Evolutionary conservation across 2,113 vertebrate genomes (phyloP).

Genomic region (Grus americana): DNA sequence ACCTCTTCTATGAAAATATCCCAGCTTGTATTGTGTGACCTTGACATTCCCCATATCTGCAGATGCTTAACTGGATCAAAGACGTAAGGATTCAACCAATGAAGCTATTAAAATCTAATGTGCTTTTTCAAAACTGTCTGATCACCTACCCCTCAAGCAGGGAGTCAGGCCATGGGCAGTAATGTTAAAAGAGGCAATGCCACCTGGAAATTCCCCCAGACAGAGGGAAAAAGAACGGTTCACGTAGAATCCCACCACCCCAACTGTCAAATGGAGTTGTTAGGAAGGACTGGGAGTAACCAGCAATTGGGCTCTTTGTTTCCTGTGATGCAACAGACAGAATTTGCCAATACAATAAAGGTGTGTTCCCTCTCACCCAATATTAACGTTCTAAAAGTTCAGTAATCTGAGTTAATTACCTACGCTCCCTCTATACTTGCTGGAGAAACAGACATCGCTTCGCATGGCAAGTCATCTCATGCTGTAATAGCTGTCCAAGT

Average conservation of each 20-base stretch:
- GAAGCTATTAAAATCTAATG: not conserved
- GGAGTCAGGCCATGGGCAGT: not conserved
- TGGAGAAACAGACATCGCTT: not conserved
- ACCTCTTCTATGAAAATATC: not conserved
- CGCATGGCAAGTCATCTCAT: not conserved
- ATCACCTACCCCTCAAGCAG: not conserved
- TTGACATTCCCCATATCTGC: not conserved
- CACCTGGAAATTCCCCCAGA: not conserved
- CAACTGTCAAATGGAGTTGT: rapidly evolving
- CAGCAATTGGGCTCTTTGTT: not conserved
- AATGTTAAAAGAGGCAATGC: not conserved
- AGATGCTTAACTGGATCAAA: not conserved
- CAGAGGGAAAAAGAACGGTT: not conserved
- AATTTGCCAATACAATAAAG: not conserved
- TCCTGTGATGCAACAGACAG: not conserved
- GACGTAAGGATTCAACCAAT: not conserved
- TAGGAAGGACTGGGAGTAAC: not conserved
- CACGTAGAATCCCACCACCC: not conserved
- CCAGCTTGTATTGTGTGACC: not conserved
- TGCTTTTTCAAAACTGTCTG: not conserved
- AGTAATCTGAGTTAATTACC: not conserved
- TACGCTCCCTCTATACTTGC: not conserved
- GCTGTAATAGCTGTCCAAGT: not conserved
- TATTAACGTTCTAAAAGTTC: not conserved
- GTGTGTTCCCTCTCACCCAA: not conserved